These are phyloP conservation scores for Clarias macrocephalus DNA, from an alignment of 2,113 vertebrate species.

Conservation along the genomic window DNA sequence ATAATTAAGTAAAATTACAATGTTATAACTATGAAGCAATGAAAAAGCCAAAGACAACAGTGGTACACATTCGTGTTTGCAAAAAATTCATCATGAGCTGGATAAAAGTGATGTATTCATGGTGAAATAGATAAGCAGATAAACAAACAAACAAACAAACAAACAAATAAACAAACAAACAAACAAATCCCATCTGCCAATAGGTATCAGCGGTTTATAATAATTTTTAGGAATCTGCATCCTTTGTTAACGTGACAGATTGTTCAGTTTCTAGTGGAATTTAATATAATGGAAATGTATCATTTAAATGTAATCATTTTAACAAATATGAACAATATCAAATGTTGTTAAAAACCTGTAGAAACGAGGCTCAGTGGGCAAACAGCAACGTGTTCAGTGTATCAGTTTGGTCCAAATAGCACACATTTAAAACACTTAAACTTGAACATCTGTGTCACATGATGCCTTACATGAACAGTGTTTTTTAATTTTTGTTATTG, in stretches of 20 bases:
- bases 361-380: too few relatives aligned
- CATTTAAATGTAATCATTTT: too few relatives aligned
- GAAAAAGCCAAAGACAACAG: not conserved
- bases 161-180: too few relatives aligned
- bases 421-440: not conserved
- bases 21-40: not conserved
- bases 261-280: not conserved
- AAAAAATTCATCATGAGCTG: not conserved
- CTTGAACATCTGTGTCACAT: not conserved
- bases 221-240: not conserved
- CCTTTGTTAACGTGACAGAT: not conserved
- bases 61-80: not conserved
- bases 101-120: not conserved
- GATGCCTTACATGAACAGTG: not conserved
- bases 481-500: not conserved
- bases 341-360: not conserved
- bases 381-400: not conserved
- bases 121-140: not conserved
- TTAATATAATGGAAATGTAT: too few relatives aligned
- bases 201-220: not conserved
- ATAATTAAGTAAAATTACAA: not conserved
- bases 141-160: too few relatives aligned
- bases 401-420: not conserved
- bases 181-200: too few relatives aligned
- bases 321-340: too few relatives aligned